Conservation (phyloP, 2,888 invertebrate species). For the Marronus borbonicus region DNA sequence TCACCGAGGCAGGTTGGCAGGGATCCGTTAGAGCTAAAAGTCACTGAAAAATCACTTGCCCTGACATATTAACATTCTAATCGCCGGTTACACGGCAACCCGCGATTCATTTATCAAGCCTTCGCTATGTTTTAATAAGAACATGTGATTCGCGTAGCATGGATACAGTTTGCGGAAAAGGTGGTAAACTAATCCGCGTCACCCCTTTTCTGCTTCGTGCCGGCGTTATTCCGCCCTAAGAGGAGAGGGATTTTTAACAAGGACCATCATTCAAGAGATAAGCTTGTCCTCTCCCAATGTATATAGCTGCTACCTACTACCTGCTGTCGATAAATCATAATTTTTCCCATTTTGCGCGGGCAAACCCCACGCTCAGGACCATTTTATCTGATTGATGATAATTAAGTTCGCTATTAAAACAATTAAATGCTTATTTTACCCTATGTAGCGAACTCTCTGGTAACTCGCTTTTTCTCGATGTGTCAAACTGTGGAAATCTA, state of each 20-base stretch:
- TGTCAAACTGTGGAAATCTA: constrained; percentile 23
- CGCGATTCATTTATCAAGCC: constrained; percentile 55
- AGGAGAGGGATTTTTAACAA: constrained; percentile 67
- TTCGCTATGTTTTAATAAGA: constrained; percentile 52
- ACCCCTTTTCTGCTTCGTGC: constrained; percentile 1
- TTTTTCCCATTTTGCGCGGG: constrained; percentile 56
- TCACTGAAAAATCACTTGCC: constrained; percentile 63
- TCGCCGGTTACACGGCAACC: constrained; percentile 56
- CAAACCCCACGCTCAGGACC: constrained; percentile 34
- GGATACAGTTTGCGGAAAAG: constrained; percentile 24
- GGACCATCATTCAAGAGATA: constrained; percentile 68
- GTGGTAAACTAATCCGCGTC: constrained; percentile 36
- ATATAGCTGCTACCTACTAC: constrained; percentile 59
- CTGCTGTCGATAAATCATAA: constrained; percentile 66
- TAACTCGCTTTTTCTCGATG: constrained; percentile 14
- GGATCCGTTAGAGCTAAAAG: constrained; percentile 5
- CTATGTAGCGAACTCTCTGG: background rate
- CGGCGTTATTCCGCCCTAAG: constrained; percentile 59
- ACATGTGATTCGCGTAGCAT: constrained; percentile 51
- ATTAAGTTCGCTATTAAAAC: constrained; percentile 41
- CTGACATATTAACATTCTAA: constrained; percentile 64
- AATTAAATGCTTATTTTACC: constrained; percentile 40
- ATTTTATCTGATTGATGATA: constrained; percentile 44
- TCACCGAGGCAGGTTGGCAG: constrained; percentile 52
- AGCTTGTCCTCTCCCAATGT: constrained; percentile 62